Evolutionary conservation across 2,113 vertebrate genomes (phyloP).

Genomic region (Phodopus roborovskii): DNA sequence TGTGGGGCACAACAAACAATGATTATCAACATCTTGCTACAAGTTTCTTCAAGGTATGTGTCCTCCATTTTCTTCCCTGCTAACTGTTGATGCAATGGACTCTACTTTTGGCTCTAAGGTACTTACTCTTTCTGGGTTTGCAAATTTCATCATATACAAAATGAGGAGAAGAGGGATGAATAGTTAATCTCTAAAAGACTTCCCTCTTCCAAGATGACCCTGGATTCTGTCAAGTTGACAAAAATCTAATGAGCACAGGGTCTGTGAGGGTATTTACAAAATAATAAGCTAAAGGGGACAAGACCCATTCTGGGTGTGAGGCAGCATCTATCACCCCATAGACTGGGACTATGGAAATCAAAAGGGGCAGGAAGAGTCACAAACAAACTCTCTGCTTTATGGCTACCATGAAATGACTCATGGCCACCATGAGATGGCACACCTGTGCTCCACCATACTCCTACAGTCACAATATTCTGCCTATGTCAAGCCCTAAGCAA

Average conservation of each 20-base stretch:
- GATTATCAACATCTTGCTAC: background rate
- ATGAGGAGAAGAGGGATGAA: background rate
- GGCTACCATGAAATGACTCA: background rate
- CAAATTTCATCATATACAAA: background rate
- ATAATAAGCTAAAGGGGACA: background rate
- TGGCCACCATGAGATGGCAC: background rate
- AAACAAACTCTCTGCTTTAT: background rate
- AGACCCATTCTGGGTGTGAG: background rate
- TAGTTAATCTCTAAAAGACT: background rate
- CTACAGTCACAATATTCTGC: too few species aligned
- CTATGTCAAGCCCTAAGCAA: background rate
- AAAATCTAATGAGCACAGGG: background rate
- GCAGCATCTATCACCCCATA: background rate
- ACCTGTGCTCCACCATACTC: background rate
- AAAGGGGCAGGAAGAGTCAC: background rate
- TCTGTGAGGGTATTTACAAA: background rate
- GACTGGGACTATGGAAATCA: background rate
- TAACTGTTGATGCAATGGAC: background rate
- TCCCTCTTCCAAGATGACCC: background rate
- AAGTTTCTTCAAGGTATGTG: background rate
- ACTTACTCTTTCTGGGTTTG: constrained; percentile 3
- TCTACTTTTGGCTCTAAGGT: background rate
- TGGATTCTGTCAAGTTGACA: background rate
- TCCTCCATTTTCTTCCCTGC: background rate
- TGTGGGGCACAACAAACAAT: background rate